Percentiles rank a stretch among this genome's conserved stretches.
These are phyloP conservation scores for Trichosurus vulpecula DNA, from an alignment of 2,797 vertebrate genomes.

Conservation along the genomic window DNA sequence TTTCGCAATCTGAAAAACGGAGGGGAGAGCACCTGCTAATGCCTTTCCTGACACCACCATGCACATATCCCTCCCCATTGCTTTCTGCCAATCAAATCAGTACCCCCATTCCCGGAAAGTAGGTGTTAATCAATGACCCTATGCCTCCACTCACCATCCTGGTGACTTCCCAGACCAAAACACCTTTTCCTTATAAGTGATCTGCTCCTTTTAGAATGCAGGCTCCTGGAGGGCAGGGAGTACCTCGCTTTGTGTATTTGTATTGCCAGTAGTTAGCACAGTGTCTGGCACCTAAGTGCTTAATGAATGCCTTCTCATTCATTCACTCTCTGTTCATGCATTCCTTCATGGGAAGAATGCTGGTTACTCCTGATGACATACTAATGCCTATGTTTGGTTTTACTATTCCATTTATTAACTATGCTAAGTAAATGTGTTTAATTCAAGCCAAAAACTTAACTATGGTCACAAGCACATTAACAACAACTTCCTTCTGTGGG, in stretches of 20 bases:
- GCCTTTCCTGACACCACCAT: not conserved
- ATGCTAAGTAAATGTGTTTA: rapidly evolving
- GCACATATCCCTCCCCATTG: not conserved
- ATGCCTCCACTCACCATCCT: not conserved
- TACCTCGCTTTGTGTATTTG: not conserved
- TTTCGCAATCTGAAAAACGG: not conserved
- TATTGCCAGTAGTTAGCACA: not conserved
- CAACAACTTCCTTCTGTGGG: rapidly evolving
- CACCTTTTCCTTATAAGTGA: not conserved
- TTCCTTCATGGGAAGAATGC: not conserved
- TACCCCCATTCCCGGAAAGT: not conserved
- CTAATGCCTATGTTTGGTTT: not conserved
- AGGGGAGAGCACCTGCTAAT: not conserved
- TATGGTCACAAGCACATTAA: rapidly evolving
- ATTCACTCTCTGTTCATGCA: not conserved
- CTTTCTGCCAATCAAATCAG: not conserved
- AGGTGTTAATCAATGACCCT: not conserved
- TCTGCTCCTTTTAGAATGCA: not conserved
- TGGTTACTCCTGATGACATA: not conserved
- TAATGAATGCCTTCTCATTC: not conserved
- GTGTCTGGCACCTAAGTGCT: not conserved
- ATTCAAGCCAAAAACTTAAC: rapidly evolving
- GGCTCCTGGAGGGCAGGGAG: not conserved
- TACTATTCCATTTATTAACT: too few relatives aligned
- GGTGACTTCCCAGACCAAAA: not conserved